Evolutionary conservation across 2,113 vertebrate species (phyloP).

Genomic region (Eretmochelys imbricata): DNA sequence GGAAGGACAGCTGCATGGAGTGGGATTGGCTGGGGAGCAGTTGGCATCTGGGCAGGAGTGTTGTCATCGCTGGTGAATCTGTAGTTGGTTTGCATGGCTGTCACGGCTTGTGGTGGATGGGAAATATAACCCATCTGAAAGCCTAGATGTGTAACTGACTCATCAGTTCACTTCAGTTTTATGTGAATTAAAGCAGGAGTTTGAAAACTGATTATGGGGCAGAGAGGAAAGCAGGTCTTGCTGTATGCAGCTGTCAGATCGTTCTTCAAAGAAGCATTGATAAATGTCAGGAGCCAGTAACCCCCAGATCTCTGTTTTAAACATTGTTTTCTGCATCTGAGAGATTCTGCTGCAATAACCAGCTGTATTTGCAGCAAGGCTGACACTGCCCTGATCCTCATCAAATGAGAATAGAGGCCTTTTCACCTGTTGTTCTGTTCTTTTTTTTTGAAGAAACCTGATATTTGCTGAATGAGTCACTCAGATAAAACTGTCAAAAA

Average conservation of each 20-base stretch:
- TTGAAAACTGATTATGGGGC: not conserved
- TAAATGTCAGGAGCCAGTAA: not conserved
- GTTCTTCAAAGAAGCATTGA: not conserved
- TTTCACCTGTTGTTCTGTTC: not conserved
- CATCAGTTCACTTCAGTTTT: not conserved
- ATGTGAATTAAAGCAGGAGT: not conserved
- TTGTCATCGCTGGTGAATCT: not conserved
- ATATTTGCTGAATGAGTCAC: not conserved
- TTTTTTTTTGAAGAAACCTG: not conserved
- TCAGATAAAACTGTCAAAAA: not conserved
- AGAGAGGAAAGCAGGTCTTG: not conserved
- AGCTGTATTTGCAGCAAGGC: not conserved
- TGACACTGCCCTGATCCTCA: not conserved
- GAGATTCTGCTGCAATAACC: not conserved
- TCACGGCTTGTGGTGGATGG: not conserved
- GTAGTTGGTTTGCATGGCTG: not conserved
- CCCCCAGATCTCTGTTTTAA: not conserved
- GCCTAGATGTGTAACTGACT: not conserved
- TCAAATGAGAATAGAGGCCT: not conserved
- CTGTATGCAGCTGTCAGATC: not conserved
- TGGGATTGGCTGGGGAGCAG: not conserved
- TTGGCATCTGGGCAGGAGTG: not conserved
- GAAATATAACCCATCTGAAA: not conserved
- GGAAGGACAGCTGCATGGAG: not conserved
- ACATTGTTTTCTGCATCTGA: not conserved